Conservation (phyloP, 1,140 invertebrate genomes). For the Babylonia areolata region DNA sequence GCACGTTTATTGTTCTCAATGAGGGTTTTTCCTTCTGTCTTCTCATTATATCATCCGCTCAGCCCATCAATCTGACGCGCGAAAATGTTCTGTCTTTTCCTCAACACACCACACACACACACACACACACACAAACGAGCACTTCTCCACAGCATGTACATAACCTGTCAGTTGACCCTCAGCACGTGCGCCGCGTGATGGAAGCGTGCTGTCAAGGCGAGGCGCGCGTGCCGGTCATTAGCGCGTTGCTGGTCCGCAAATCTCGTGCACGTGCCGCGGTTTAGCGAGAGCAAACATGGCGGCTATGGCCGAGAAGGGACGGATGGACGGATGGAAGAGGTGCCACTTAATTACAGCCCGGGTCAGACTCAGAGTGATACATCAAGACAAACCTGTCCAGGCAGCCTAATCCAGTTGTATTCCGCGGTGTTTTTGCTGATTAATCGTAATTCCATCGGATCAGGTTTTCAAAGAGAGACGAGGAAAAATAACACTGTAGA, state of each 20-base stretch:
- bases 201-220: conserved; percentile 34
- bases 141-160: not conserved
- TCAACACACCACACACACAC: not conserved
- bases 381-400: not conserved
- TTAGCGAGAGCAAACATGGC: conserved; percentile 40
- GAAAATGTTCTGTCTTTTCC: not conserved
- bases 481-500: no score
- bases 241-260: conserved; percentile 28
- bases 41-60: not conserved
- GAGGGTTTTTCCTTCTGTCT: no score
- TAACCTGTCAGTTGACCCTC: not conserved
- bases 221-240: conserved; percentile 36
- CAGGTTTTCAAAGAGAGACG: not conserved
- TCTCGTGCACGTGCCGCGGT: conserved; percentile 32
- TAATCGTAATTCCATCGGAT: not conserved
- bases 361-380: not conserved
- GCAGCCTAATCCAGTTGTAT: not conserved
- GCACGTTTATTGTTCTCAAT: no score
- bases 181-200: conserved; percentile 26
- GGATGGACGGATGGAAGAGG: not conserved
- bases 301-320: not conserved
- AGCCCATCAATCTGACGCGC: not conserved
- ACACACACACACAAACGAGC: not conserved
- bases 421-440: not conserved
- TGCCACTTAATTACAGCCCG: not conserved